Conservation (phyloP, 2,797 vertebrate genomes). For the Serranus cabrilla region DNA sequence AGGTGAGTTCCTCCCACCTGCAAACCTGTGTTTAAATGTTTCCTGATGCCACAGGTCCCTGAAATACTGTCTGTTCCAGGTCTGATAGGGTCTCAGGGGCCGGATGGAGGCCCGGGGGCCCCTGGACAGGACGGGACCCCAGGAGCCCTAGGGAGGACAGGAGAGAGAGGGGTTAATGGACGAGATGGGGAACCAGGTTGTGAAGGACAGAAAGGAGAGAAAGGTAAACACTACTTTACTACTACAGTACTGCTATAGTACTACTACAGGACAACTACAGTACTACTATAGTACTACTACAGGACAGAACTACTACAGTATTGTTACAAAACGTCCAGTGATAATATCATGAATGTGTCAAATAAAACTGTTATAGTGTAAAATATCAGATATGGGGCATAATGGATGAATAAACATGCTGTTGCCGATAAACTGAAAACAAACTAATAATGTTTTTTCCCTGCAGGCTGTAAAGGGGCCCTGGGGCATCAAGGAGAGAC, state of each 20-base stretch:
- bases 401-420: not conserved
- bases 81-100: constrained; percentile 60
- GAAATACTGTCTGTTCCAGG: constrained; percentile 54
- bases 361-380: not conserved
- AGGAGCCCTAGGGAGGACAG: constrained; percentile 59
- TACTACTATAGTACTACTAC: too few species aligned
- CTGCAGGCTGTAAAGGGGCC: constrained; percentile 69
- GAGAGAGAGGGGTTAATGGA: constrained; percentile 65
- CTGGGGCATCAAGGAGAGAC: constrained; percentile 62
- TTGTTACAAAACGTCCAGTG: too few species aligned
- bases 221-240: constrained; percentile 74
- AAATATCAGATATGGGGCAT: not conserved
- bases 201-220: constrained; percentile 76
- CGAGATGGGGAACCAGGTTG: constrained; percentile 66
- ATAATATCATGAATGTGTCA: not conserved
- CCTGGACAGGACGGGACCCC: constrained; percentile 50
- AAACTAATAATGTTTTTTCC: not conserved
- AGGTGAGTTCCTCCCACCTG: constrained; percentile 60
- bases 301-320: not conserved
- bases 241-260: too few species aligned
- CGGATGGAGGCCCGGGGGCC: constrained; percentile 43
- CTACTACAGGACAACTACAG: too few species aligned
- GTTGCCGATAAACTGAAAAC: not conserved
- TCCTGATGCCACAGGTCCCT: not conserved
- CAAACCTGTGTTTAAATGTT: not conserved